These are phyloP conservation scores for Fragum fragum DNA, from an alignment of 2,888 invertebrate species.

Conservation along the genomic window DNA sequence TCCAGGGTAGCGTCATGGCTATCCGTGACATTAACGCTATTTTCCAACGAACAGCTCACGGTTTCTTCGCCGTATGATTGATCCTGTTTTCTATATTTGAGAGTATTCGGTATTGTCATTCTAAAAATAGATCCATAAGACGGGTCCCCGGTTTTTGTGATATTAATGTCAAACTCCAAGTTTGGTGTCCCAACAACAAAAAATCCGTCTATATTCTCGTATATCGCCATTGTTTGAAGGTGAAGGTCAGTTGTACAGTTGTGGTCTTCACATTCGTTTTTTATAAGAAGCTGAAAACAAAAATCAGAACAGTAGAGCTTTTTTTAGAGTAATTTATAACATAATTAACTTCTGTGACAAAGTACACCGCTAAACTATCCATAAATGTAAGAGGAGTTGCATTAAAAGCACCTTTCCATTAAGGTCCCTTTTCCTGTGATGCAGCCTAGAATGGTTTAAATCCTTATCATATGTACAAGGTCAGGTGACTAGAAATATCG, in stretches of 20 bases:
- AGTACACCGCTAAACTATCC: no score
- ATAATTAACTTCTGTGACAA: no score
- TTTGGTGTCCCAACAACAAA: conserved; percentile 69
- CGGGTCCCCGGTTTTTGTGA: conserved; percentile 74
- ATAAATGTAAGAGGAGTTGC: no score
- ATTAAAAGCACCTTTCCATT: no score
- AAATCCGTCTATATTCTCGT: conserved; percentile 38
- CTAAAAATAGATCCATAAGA: conserved; percentile 70
- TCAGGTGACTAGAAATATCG: no score
- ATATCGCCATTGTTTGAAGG: conserved; percentile 46
- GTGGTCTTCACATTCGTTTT: conserved; percentile 70
- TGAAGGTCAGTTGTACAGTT: conserved; percentile 69
- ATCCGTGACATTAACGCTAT: neutral
- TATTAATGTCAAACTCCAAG: conserved; percentile 63
- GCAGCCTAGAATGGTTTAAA: no score
- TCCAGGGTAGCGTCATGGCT: neutral
- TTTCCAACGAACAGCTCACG: conserved; percentile 43
- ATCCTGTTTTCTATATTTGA: conserved; percentile 57
- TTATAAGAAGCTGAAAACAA: conserved; percentile 64
- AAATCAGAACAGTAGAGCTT: no score
- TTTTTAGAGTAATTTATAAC: no score
- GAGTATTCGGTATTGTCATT: conserved; percentile 63
- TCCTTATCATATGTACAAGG: no score
- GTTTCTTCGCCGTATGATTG: conserved; percentile 50
- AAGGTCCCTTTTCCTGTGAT: no score